A percentile compares a stretch with the other conserved stretches of the same genome.
Conservation (phyloP, 2,888 invertebrate genomes). For the Drosophila subsilvestris region DNA sequence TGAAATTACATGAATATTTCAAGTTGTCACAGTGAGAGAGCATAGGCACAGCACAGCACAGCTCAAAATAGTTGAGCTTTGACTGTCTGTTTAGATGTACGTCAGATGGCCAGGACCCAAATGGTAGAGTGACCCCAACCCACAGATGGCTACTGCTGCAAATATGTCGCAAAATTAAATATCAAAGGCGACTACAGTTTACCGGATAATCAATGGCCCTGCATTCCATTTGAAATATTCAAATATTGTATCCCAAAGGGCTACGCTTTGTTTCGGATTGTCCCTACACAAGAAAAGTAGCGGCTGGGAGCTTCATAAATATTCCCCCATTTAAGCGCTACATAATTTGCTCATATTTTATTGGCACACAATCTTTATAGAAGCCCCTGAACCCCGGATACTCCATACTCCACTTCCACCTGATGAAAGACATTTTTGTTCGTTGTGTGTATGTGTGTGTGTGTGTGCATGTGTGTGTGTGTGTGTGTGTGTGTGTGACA, state of each 20-base stretch:
- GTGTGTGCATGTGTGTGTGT: not conserved
- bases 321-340: not conserved
- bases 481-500: not conserved
- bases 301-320: not conserved
- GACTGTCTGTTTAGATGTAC: not conserved
- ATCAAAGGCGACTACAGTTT: not conserved
- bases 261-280: too few species aligned
- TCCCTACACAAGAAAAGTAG: not conserved
- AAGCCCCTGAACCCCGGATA: not conserved
- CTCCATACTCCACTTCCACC: not conserved
- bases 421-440: not conserved
- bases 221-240: not conserved
- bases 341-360: not conserved
- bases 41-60: too few species aligned
- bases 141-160: not conserved
- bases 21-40: slow-evolving; percentile 33
- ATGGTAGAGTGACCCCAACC: not conserved
- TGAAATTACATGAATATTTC: slow-evolving; percentile 70
- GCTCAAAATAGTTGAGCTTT: not conserved
- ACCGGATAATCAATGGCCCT: not conserved
- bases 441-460: not conserved
- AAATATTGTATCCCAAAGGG: too few species aligned
- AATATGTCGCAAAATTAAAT: not conserved
- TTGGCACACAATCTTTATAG: too few species aligned
- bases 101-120: too few species aligned